Evolutionary conservation across 1,140 invertebrate species (phyloP).

Genomic region (Zaprionus camerounensis): DNA sequence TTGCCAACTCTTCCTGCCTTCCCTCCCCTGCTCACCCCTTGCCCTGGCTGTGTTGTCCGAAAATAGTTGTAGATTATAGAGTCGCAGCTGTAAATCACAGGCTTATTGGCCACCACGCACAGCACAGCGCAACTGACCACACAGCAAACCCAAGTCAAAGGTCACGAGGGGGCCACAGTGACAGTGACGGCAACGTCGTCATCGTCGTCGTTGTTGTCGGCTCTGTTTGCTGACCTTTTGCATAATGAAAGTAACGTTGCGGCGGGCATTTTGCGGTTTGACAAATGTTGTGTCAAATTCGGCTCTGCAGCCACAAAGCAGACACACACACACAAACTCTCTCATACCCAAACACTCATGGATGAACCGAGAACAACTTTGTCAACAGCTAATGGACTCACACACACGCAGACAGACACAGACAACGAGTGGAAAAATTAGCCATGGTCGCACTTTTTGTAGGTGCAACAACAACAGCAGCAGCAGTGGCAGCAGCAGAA

Average conservation of each 20-base stretch:
- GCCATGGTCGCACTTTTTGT: constrained; percentile 56
- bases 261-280: constrained; percentile 79
- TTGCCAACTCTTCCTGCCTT: background rate
- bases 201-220: constrained; percentile 7
- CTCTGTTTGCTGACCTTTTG: constrained; percentile 73
- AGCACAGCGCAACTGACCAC: constrained; percentile 29
- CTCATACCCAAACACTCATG: constrained; percentile 17
- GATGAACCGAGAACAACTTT: constrained; percentile 67
- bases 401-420: constrained; percentile 38
- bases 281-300: constrained; percentile 83
- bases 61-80: constrained; percentile 37
- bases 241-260: constrained; percentile 81
- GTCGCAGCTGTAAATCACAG: constrained; percentile 58
- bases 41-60: background rate
- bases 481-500: constrained; percentile 13
- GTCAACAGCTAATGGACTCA: constrained; percentile 81
- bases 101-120: constrained; percentile 54
- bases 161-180: constrained; percentile 49
- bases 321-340: constrained; percentile 25
- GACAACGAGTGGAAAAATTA: constrained; percentile 67
- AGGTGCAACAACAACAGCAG: constrained; percentile 47
- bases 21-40: background rate
- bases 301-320: constrained; percentile 69
- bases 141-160: constrained; percentile 59
- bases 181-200: background rate